These are phyloP conservation scores for Aplocera efformata DNA, from an alignment of 2,888 invertebrate species.

Conservation along the genomic window DNA sequence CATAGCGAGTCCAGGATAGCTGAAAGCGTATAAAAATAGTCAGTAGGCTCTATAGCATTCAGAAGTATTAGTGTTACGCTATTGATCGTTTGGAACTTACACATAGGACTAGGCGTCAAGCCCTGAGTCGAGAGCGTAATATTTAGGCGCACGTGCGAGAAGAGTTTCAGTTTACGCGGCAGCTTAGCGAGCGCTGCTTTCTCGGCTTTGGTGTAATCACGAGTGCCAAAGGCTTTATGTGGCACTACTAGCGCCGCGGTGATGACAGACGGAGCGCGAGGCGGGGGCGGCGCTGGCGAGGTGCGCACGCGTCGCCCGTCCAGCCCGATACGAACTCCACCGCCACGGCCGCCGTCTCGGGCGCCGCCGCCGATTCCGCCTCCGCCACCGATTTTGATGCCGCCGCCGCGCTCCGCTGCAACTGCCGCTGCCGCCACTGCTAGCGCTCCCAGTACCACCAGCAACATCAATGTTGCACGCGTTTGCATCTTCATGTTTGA, in stretches of 20 bases:
- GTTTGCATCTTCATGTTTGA: conserved; percentile 71
- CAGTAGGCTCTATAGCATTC: conserved; percentile 31
- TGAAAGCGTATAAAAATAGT: conserved; percentile 73
- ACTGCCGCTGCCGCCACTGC: conserved; percentile 49
- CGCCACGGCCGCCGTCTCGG: conserved; percentile 59
- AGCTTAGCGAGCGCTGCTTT: conserved; percentile 83
- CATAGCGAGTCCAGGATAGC: conserved; percentile 93
- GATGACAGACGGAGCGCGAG: conserved; percentile 74
- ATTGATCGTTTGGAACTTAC: conserved; percentile 68
- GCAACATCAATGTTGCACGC: conserved; percentile 63
- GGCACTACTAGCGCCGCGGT: conserved; percentile 88
- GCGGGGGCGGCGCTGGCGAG: conserved; percentile 67
- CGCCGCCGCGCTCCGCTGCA: conserved; percentile 63
- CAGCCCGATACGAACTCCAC: conserved; percentile 62
- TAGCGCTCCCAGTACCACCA: conserved; percentile 65
- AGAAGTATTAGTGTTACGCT: conserved; percentile 17
- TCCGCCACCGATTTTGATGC: conserved; percentile 64
- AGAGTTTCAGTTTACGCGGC: conserved; percentile 84
- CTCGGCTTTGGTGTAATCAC: conserved; percentile 86
- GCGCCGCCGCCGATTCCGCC: conserved; percentile 48
- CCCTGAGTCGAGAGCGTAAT: conserved; percentile 86
- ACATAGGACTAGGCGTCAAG: conserved; percentile 88
- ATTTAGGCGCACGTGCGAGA: conserved; percentile 85
- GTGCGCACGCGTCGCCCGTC: conserved; percentile 66
- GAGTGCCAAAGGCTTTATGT: conserved; percentile 86